phyloP scores from a whole-genome alignment of 2,113 vertebrate species.

The Phyllostomus hastatus region DNA sequence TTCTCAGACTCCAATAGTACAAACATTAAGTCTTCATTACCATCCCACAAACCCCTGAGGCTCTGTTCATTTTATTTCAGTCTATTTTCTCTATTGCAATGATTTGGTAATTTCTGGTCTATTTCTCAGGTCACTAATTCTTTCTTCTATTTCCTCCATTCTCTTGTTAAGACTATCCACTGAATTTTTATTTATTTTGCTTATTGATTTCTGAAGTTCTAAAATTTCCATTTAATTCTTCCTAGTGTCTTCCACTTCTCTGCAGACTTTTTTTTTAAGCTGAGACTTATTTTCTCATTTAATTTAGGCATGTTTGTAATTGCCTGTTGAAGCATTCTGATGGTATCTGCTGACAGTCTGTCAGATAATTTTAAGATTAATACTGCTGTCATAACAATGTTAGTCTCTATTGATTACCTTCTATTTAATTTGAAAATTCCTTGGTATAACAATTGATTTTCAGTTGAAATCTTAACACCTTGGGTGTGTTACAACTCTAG shows the following conservation, averaged over 20 bases:
- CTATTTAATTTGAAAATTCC: not conserved
- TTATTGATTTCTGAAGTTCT: not conserved
- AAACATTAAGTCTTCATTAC: not conserved
- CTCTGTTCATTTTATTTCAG: conserved; percentile 22
- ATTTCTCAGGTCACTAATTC: not conserved
- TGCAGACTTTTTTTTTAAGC: not conserved
- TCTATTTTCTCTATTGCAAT: not conserved
- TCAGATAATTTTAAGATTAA: not conserved
- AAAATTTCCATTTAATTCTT: not conserved
- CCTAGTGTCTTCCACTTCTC: not conserved
- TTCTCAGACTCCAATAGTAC: not conserved
- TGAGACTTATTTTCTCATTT: not conserved
- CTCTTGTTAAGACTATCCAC: not conserved
- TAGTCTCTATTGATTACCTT: not conserved
- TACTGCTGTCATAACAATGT: not conserved
- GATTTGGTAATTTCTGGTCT: not conserved
- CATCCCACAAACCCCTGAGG: not conserved
- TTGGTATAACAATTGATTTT: not conserved
- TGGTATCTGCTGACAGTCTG: not conserved
- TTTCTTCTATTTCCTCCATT: not conserved
- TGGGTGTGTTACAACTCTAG: not conserved
- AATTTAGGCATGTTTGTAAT: not conserved
- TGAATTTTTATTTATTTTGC: not conserved
- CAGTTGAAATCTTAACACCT: not conserved
- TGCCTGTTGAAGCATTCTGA: not conserved